A percentile compares a stretch with the other conserved stretches of the same genome.
Evolutionary conservation across 2,797 vertebrate species (phyloP).

Genomic region (Cossypha polioptera): DNA sequence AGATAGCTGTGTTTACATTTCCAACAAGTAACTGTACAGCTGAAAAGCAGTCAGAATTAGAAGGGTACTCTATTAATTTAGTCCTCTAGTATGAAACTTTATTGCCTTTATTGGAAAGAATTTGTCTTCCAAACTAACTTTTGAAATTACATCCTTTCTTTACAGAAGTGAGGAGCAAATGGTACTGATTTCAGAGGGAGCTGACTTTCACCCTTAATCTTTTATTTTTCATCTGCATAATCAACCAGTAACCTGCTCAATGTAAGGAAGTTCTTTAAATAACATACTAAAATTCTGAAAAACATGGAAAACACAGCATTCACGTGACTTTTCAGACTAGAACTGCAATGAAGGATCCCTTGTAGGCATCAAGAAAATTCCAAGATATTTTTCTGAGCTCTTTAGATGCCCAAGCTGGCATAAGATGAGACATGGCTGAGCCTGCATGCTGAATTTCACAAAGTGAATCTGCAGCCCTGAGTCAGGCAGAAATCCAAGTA

Average conservation of each 20-base stretch:
- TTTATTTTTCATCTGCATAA: not conserved
- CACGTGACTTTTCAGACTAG: not conserved
- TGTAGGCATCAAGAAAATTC: not conserved
- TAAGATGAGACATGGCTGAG: not conserved
- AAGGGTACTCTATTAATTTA: not conserved
- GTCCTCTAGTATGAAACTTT: not conserved
- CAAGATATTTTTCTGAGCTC: not conserved
- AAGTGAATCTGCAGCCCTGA: not conserved
- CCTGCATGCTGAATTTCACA: not conserved
- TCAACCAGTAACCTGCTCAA: rapidly evolving
- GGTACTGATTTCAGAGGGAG: not conserved
- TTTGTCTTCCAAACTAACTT: not conserved
- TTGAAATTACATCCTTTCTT: not conserved
- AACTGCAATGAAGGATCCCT: not conserved
- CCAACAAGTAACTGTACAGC: not conserved
- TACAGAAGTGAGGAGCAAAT: not conserved
- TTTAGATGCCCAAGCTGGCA: not conserved
- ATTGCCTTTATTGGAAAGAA: not conserved
- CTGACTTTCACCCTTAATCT: not conserved
- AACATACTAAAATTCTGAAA: not conserved
- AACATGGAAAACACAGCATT: not conserved
- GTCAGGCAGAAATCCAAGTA: not conserved
- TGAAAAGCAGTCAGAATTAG: not conserved
- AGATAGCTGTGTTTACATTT: not conserved
- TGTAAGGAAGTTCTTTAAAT: not conserved